phyloP scores from a whole-genome alignment of 2,113 vertebrate species.

The Syngnathus floridae region DNA sequence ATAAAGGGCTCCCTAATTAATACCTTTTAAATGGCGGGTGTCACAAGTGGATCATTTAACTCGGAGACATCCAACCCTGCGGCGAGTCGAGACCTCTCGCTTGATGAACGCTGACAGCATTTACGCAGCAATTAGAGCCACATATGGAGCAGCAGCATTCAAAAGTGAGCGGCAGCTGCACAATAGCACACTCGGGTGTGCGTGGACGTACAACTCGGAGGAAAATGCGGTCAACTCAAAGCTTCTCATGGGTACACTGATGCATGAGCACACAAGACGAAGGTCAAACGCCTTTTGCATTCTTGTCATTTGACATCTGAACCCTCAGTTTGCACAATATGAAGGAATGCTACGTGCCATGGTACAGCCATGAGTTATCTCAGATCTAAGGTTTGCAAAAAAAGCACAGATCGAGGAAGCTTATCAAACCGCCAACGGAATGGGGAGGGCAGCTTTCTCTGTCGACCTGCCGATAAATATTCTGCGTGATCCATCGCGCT shows the following conservation, averaged over 20 bases:
- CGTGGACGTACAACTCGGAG: constrained; percentile 16
- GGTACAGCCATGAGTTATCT: constrained; percentile 18
- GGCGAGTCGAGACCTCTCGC: neutral
- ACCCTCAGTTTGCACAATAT: neutral
- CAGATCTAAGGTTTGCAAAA: constrained; percentile 41
- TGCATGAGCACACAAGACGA: constrained; percentile 5
- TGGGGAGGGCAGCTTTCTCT: constrained; percentile 14
- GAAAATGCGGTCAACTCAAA: neutral
- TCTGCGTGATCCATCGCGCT: constrained; percentile 24
- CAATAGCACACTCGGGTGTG: constrained; percentile 31
- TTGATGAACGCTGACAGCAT: constrained; percentile 2
- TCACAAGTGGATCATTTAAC: constrained; percentile 37
- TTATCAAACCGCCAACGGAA: constrained; percentile 29
- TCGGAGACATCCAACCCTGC: neutral
- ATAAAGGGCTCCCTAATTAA: constrained; percentile 24
- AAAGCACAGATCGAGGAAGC: constrained; percentile 35
- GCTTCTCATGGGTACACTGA: constrained; percentile 4
- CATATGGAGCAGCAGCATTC: constrained; percentile 10
- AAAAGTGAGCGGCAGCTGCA: constrained; percentile 12
- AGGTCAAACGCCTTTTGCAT: constrained; percentile 23
- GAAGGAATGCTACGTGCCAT: neutral
- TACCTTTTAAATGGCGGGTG: constrained; percentile 35
- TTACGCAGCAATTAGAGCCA: constrained; percentile 28
- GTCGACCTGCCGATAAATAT: constrained; percentile 23
- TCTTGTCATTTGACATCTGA: constrained; percentile 20